Base-by-base conservation (phyloP, 2,113 vertebrate genomes). In the Capricornis sumatraensis region DNA sequence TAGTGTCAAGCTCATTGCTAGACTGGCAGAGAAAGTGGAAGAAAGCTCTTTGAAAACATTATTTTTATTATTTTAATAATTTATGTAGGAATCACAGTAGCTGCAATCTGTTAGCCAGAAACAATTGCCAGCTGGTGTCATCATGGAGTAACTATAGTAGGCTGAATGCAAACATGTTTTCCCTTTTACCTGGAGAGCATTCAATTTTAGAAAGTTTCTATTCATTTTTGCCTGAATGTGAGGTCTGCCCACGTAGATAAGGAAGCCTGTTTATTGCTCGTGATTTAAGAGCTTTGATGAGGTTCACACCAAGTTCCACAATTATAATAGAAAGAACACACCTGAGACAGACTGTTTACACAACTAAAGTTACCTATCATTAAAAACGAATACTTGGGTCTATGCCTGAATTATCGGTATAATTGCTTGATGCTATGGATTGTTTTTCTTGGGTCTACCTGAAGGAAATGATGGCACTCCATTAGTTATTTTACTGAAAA, bases 31-130 rank as follows among this genome's bases (percentile, higher is more conserved):
- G 95, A 95, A 97, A 97, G 92, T 94, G 43, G 96, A 97, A 93
- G 95, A 78, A 95, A 93, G 95, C 91, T 87, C 89, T 93, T 89
- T 76, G 93, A 98, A 97, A 97, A 97, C 95, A 91, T 98, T 95
- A 96, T 91, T 98, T 97, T 98, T 98, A 98, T 97, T 98, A 97
- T 98, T 98, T 98, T 98, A 98, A 98, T 98, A 96, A 98, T 97
- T 98, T 97, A 94, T 97, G 95, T 97, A 90, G 97, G 95, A 97
- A 95, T 97, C 71, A 50, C 94, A 94, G 95, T 97, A 95, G 83
- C 91, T 97, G 91, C 97, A 98, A 96, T 97, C 97, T 98, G 96
- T 98, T 97, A 97, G 95, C 89, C 89, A 87, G 96, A 95, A 97
- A 97, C 98, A 98, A 95, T 96, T 96, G 95, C 97, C 98, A 97